These are phyloP conservation scores for Melikaiella ostensackeni DNA, from an alignment of 2,888 invertebrate species.

Conservation along the genomic window DNA sequence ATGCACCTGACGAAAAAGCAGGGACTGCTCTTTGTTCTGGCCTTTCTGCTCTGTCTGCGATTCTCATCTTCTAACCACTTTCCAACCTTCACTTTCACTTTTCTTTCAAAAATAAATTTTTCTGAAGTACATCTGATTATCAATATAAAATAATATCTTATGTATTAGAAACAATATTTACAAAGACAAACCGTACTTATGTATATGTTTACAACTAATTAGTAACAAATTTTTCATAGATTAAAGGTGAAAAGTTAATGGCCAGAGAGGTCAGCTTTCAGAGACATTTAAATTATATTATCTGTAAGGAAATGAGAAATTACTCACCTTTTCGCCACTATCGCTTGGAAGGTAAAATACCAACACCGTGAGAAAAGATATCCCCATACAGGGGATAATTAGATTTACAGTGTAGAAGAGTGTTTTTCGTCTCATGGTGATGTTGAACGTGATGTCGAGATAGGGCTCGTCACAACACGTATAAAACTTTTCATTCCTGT, in stretches of 20 bases:
- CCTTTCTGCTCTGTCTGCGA: conserved; percentile 24
- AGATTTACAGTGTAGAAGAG: conserved; percentile 98
- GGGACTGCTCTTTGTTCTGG: conserved; percentile 10
- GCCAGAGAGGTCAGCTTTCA: too few relatives aligned
- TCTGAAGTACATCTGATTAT: too few relatives aligned
- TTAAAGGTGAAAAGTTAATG: too few relatives aligned
- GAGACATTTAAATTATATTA: too few relatives aligned
- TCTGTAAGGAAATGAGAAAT: not conserved
- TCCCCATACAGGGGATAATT: conserved; percentile 98
- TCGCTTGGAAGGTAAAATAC: conserved; percentile 98
- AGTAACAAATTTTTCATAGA: too few relatives aligned
- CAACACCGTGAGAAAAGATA: conserved; percentile 96
- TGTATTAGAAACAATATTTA: too few relatives aligned
- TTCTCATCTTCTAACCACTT: conserved; percentile 22
- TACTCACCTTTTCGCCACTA: conserved; percentile 95
- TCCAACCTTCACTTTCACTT: not conserved
- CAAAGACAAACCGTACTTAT: too few relatives aligned
- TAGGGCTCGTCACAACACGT: conserved; percentile 98
- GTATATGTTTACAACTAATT: too few relatives aligned
- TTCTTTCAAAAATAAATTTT: not conserved
- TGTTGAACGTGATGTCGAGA: conserved; percentile 97
- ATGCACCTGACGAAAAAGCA: conserved; percentile 15
- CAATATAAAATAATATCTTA: too few relatives aligned
- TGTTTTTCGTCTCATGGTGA: conserved; percentile 97
- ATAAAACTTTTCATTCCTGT: conserved; percentile 94